Percentiles rank a stretch among this genome's conserved stretches.
phyloP scores from a whole-genome alignment of 2,113 vertebrate genomes.

The Macrotis lagotis region DNA sequence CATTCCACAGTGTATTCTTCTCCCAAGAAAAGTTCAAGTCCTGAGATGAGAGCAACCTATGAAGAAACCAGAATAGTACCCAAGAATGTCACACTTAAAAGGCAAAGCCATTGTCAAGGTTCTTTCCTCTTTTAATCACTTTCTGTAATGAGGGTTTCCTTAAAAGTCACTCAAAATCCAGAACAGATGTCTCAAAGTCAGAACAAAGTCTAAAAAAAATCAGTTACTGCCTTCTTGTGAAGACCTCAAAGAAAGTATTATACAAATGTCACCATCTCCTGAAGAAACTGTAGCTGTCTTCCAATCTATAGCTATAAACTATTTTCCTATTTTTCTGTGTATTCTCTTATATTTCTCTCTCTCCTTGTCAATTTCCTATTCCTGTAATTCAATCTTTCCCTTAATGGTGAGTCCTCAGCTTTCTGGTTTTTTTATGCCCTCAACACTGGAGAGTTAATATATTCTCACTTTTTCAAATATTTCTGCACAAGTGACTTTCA shows the following conservation, averaged over 20 bases:
- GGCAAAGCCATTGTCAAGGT: background rate
- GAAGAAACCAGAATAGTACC: background rate
- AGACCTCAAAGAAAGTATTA: background rate
- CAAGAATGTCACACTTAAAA: conserved; percentile 12
- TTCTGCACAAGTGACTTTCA: background rate
- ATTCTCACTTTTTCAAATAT: background rate
- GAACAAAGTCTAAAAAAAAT: background rate
- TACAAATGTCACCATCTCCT: background rate
- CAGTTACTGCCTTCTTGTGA: background rate
- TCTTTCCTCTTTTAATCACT: background rate
- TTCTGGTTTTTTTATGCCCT: background rate
- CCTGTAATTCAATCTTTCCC: background rate
- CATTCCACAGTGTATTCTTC: conserved; percentile 63
- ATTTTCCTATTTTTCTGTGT: background rate
- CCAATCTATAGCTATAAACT: background rate
- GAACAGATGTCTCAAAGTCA: background rate
- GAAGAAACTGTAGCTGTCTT: background rate
- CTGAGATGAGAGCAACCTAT: conserved; percentile 70
- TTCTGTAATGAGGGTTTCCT: background rate
- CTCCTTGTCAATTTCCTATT: background rate
- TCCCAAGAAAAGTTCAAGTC: conserved; percentile 60
- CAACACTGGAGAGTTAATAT: background rate
- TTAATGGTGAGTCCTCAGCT: background rate
- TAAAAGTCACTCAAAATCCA: background rate
- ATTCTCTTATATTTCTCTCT: background rate